Evolutionary conservation across 2,797 vertebrate species (phyloP), one percentile per base, ranked within the genome.

Genomic region (Diplodus puntazzo): DNA sequence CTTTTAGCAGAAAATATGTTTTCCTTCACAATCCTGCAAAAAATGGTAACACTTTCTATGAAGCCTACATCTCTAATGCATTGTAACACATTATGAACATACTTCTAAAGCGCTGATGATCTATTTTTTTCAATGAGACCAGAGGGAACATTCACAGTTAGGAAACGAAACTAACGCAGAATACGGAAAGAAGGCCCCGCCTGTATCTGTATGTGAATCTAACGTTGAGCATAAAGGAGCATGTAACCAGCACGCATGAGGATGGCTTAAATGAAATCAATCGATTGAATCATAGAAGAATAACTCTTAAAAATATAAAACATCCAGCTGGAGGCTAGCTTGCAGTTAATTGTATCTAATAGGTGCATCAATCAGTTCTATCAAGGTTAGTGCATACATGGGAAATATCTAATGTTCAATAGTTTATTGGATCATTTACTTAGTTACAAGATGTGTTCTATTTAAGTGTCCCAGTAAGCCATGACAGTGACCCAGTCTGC

Each of bases 401-500:
- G 18, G n/a, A 52, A 25, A 25, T 27, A 23, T 50, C 45, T 20
- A 9, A 48, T 5, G 3, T 20, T 27, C 2, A 71, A 21, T 25
- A 50, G 49, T 68, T 53, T 39, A 59, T 6, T 65, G 50, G 73
- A 54, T 64, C 46, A 25, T 45, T 39, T 12, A 16, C 11, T 52
- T 45, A 25, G n/a, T 58, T 30, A 9, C 7, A 23, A 50, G 54
- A 52, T n/a, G 49, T 77, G 63, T 46, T 73, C 45, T 39, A 62
- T 57, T 64, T 59, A 59, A 27, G 63, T 73, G 74, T 69, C 54
- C 65, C 49, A 55, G 46, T 65, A 53, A 69, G 21, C 59, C 54
- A 73, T 34, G 46, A 59, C 42, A 42, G 27, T 45, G 63, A 23
- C 11, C 30, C 11, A 18, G 20, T 18, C 54, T 59, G 59, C 46